Percentiles rank a stretch among this genome's conserved stretches.
Conservation (phyloP, 2,888 invertebrate genomes). For the Dexiosoma caninum region DNA sequence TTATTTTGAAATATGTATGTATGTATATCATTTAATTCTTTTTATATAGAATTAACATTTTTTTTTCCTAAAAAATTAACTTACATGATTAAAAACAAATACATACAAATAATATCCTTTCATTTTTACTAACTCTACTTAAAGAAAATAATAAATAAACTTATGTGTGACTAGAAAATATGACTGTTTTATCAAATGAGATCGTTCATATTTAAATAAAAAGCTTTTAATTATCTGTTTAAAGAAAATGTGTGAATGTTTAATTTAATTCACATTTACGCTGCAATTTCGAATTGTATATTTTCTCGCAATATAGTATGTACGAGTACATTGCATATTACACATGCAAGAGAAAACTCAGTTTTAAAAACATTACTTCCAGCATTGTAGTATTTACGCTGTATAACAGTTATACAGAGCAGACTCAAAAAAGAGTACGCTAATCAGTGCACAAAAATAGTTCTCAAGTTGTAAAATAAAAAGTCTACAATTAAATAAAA, state of each 20-base stretch:
- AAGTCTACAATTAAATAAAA: too few relatives aligned
- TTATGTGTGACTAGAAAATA: slow-evolving; percentile 67
- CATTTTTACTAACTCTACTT: slow-evolving; percentile 26
- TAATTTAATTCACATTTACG: too few relatives aligned
- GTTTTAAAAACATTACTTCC: too few relatives aligned
- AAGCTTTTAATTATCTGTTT: not conserved
- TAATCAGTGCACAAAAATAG: too few relatives aligned
- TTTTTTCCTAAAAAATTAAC: slow-evolving; percentile 46
- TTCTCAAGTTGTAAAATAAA: too few relatives aligned
- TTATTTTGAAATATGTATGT: slow-evolving; percentile 33
- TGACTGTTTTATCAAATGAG: slow-evolving; percentile 42
- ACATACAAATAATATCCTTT: slow-evolving; percentile 50
- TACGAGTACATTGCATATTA: too few relatives aligned
- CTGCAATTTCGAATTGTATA: too few relatives aligned
- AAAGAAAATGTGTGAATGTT: slow-evolving; percentile 40
- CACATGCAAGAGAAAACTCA: too few relatives aligned
- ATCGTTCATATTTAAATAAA: slow-evolving; percentile 39
- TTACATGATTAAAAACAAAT: slow-evolving; percentile 46
- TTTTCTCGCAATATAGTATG: too few relatives aligned
- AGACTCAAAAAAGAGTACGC: not conserved
- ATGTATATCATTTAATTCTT: not conserved
- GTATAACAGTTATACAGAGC: not conserved
- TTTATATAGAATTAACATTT: not conserved
- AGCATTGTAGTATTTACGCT: too few relatives aligned
- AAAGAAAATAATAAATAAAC: slow-evolving; percentile 13